Evolutionary conservation across 2,797 vertebrate genomes (phyloP), one percentile per base, ranked within the genome.

Genomic region (Podarcis siculus): DNA sequence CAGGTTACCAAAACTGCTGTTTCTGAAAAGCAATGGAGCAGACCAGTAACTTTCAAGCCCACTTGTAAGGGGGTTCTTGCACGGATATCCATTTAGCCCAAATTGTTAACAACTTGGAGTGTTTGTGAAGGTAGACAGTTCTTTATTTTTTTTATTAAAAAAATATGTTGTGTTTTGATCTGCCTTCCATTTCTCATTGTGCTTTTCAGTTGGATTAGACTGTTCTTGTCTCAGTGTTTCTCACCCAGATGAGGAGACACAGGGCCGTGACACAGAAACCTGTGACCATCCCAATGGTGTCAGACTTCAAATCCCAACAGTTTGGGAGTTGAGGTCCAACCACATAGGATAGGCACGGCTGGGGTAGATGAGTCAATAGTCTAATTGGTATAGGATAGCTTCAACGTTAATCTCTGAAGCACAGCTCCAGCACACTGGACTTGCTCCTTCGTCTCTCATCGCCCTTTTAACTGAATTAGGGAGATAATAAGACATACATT

Each of bases 151-250:
- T 49, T 55, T 55, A 15, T 55, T 55, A 15, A 4, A 55, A 49
- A 55, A 55, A 55, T n/a, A 8, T 30, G 13, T 66, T 61, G 0
- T 81, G 84, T 92, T 75, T 81, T 71, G 25, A 2, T n/a, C 39
- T 72, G 83, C 23, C 86, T 94, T 90, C 73, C 71, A 30, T 92
- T 79, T 91, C 58, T 86, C n/a, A 35, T 88, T n/a, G 82, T 83
- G 45, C 84, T 64, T 61, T 82, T 86, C 42, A 4, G 82, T 49
- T 72, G 42, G 73, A 66, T 87, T 94, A 72, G 84, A 93, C 30
- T 83, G 78, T 83, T 66, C 88, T 80, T 7, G 61, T 1, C 19
- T 19, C 27, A 37, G 25, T 8, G 75, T 64, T 82, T 1, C 85
- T 3, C 7, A 0, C 1, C 58, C 42, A 32, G 82, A 58, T 55